These are phyloP conservation scores for Hyposmocoma kahamanoa DNA, from an alignment of 1,140 invertebrate genomes.

Conservation along the genomic window DNA sequence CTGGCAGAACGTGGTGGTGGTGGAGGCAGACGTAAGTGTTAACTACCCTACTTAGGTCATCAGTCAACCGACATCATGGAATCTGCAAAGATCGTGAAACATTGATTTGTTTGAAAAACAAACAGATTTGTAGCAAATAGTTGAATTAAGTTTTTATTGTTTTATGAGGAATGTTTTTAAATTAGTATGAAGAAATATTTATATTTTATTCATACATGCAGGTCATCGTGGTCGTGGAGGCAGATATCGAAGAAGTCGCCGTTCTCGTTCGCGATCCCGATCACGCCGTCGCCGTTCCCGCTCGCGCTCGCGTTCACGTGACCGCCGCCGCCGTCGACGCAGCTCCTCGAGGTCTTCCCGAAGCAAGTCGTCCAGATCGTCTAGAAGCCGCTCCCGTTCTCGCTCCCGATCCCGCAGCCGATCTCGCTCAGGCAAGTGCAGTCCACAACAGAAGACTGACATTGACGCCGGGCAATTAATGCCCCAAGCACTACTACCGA, in stretches of 20 bases:
- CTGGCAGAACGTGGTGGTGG: slow-evolving; percentile 65
- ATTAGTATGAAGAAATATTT: too few relatives aligned
- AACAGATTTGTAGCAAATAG: too few relatives aligned
- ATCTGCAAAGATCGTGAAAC: too few relatives aligned
- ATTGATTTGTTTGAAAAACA: too few relatives aligned
- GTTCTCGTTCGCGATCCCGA: slow-evolving; percentile 39
- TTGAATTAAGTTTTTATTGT: too few relatives aligned
- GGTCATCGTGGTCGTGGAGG: slow-evolving; percentile 66
- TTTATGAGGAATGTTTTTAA: too few relatives aligned
- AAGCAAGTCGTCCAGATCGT: slow-evolving; percentile 56
- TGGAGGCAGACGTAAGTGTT: slow-evolving; percentile 60
- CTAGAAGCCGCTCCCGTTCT: slow-evolving; percentile 57
- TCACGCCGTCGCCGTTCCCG: slow-evolving; percentile 38
- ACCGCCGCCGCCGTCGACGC: slow-evolving; percentile 56
- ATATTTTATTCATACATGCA: too few relatives aligned
- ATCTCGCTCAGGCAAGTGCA: slow-evolving; percentile 73
- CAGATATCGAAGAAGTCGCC: slow-evolving; percentile 49
- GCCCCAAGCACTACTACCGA: slow-evolving; percentile 53
- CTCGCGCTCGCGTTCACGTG: slow-evolving; percentile 47
- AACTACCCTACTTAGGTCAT: too few relatives aligned
- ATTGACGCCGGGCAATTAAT: slow-evolving; percentile 40
- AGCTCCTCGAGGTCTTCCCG: slow-evolving; percentile 58
- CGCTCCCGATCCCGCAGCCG: slow-evolving; percentile 64
- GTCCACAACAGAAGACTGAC: slow-evolving; percentile 58
- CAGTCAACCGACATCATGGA: too few relatives aligned